A percentile compares a stretch with the other conserved stretches of the same genome.
Conservation (phyloP, 2,888 invertebrate species). For the Nomada lathburiana region DNA sequence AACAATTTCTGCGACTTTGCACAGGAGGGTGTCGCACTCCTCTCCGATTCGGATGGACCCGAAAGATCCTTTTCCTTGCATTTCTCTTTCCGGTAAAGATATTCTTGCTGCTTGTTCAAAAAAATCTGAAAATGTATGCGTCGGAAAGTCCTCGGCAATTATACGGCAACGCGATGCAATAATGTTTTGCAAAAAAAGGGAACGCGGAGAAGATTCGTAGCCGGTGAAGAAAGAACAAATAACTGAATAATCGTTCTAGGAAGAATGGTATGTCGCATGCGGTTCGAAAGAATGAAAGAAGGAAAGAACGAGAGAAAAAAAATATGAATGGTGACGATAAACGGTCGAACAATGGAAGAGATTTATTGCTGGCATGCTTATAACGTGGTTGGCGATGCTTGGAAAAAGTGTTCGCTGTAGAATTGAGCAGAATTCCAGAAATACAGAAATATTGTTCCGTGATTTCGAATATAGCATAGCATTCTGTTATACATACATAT, state of each 20-base stretch:
- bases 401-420: not conserved
- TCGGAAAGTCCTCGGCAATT: conserved; percentile 13
- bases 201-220: conserved; percentile 3
- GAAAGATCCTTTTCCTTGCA: too few relatives aligned
- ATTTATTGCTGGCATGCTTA: conserved; percentile 31
- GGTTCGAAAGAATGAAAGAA: conserved; percentile 19
- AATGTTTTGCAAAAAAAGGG: not conserved
- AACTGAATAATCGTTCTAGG: conserved; percentile 20
- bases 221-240: conserved; percentile 30
- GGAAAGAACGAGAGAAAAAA: conserved; percentile 3
- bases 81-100: not conserved
- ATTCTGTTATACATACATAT: not conserved
- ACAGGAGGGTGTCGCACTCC: too few relatives aligned
- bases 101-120: not conserved
- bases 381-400: not conserved
- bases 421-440: not conserved
- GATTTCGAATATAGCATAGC: too few relatives aligned
- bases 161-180: not conserved
- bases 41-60: too few relatives aligned
- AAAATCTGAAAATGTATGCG: conserved; percentile 1
- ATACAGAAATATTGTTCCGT: too few relatives aligned
- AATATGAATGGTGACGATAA: not conserved
- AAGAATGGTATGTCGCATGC: conserved; percentile 24
- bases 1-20: not conserved
- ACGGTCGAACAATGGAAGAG: not conserved